Conservation (phyloP, 2,888 invertebrate species). For the Nomada goodeniana region DNA sequence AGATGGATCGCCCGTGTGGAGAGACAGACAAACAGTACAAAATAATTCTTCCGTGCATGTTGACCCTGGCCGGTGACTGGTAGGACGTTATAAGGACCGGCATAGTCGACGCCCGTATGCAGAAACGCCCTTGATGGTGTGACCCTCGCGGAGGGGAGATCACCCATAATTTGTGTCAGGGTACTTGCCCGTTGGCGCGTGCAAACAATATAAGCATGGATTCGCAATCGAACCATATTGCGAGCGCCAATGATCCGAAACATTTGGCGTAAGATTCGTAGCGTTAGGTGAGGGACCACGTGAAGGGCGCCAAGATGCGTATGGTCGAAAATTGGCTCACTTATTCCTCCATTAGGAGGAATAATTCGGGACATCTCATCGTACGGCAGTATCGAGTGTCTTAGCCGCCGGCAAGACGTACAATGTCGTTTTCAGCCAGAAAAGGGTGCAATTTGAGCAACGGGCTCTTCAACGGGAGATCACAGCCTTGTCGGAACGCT, state of each 20-base stretch:
- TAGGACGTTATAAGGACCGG: too few relatives aligned
- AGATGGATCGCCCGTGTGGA: slow-evolving; percentile 55
- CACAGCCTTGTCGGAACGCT: too few relatives aligned
- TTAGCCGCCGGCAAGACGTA: slow-evolving; percentile 10
- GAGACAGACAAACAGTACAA: slow-evolving; percentile 56
- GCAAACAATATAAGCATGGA: slow-evolving; percentile 56
- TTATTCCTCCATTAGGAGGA: neutral
- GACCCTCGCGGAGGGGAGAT: slow-evolving; percentile 54
- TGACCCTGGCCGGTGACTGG: too few relatives aligned
- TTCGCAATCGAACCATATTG: slow-evolving; percentile 34
- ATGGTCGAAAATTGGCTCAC: slow-evolving; percentile 27
- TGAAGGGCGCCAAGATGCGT: slow-evolving; percentile 52
- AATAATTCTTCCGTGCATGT: too few relatives aligned
- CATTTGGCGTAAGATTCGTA: slow-evolving; percentile 29
- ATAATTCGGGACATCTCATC: neutral
- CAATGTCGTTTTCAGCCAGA: neutral
- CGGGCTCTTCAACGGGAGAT: neutral
- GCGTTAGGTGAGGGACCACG: slow-evolving; percentile 56
- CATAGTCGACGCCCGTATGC: too few relatives aligned
- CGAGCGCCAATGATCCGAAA: slow-evolving; percentile 63
- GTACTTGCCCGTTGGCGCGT: slow-evolving; percentile 45
- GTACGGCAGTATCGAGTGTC: neutral
- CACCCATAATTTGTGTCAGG: slow-evolving; percentile 61
- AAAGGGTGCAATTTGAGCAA: neutral
- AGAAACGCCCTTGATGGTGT: slow-evolving; percentile 43